Percentiles rank a stretch among this genome's conserved stretches.
These are phyloP conservation scores for Champsocephalus esox DNA, from an alignment of 2,797 vertebrate genomes.

Conservation along the genomic window DNA sequence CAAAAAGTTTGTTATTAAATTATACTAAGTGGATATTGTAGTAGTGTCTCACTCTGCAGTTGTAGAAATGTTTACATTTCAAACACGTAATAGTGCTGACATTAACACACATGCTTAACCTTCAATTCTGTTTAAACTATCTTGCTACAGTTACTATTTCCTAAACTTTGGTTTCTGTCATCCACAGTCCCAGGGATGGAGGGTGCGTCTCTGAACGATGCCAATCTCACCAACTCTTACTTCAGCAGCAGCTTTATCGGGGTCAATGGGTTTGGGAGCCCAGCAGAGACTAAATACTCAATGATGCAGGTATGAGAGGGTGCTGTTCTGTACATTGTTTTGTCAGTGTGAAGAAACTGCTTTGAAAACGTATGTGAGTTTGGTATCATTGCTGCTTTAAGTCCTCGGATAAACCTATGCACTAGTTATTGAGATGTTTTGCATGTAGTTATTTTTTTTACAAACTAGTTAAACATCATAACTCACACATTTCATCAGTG, in stretches of 20 bases:
- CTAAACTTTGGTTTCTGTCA: conserved; percentile 42
- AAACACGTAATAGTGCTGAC: not conserved
- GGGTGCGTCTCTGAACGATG: conserved; percentile 90
- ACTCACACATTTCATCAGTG: not conserved
- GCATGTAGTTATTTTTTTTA: not conserved
- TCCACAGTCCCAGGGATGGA: conserved; percentile 95
- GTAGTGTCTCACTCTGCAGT: conserved; percentile 15
- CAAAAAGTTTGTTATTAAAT: not conserved
- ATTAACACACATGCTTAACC: not conserved
- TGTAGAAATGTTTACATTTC: conserved; percentile 59
- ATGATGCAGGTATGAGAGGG: conserved; percentile 93
- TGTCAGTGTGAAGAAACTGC: not conserved
- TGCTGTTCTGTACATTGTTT: not conserved
- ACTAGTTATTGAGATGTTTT: not conserved
- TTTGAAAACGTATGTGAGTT: not conserved
- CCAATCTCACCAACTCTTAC: conserved; percentile 97
- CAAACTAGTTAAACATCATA: not conserved
- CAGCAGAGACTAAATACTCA: conserved; percentile 96
- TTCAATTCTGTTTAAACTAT: not conserved
- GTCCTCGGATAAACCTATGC: not conserved
- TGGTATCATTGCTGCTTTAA: not conserved
- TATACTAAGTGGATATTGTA: not conserved
- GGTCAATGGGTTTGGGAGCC: conserved; percentile 98
- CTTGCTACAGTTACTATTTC: not conserved
- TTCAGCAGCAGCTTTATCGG: conserved; percentile 99